phyloP scores from a whole-genome alignment of 23 tunicate genomes.

The Diplosoma virens region DNA sequence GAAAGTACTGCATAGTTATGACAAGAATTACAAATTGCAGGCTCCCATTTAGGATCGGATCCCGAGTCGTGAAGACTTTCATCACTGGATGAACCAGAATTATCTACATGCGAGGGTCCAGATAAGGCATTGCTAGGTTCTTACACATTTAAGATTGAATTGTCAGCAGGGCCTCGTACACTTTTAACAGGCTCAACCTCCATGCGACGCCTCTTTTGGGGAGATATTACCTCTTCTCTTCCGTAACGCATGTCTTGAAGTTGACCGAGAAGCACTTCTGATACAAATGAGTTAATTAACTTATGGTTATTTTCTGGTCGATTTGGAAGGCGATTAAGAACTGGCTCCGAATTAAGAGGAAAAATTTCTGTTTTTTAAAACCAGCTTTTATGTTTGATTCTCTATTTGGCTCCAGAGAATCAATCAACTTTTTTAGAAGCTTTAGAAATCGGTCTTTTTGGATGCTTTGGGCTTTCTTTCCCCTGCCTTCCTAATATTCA shows the following conservation, averaged over 20 bases:
- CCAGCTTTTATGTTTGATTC: conserved; percentile 26
- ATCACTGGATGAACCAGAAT: too few species aligned
- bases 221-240: background rate
- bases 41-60: conserved; percentile 29
- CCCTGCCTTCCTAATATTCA: background rate
- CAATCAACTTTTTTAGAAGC: conserved; percentile 19
- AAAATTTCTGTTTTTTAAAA: conserved; percentile 25
- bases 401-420: conserved; percentile 8
- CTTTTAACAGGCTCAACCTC: conserved; percentile 23
- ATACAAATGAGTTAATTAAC: conserved; percentile 15
- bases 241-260: conserved; percentile 17
- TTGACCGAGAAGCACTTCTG: conserved; percentile 4
- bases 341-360: conserved; percentile 35
- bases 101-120: too few species aligned
- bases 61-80: background rate
- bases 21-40: too few species aligned
- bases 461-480: conserved; percentile 24
- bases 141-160: background rate
- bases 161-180: background rate
- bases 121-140: too few species aligned
- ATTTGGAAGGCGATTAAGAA: conserved; percentile 18
- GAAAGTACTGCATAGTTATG: too few species aligned
- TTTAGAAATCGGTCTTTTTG: conserved; percentile 21
- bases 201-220: conserved; percentile 13
- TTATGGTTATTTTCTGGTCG: background rate